phyloP scores from a whole-genome alignment of 2,797 vertebrate genomes.

The Eupleurogrammus muticus region DNA sequence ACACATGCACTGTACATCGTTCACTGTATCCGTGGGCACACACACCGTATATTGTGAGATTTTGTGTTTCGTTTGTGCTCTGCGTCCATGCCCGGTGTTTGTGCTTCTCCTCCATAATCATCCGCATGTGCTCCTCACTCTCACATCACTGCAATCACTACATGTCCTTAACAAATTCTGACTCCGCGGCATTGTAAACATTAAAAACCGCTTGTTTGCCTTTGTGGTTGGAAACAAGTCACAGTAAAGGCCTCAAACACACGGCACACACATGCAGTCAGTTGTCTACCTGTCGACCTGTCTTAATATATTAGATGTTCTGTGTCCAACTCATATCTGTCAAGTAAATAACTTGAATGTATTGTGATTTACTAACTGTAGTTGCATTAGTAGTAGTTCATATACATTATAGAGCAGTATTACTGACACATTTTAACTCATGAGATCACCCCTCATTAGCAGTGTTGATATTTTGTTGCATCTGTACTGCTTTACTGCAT shows the following conservation, averaged over 20 bases:
- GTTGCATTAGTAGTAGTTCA: constrained; percentile 10
- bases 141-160: constrained; percentile 72
- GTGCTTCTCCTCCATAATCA: constrained; percentile 69
- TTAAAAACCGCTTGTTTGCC: constrained; percentile 41
- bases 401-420: constrained; percentile 18
- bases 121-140: constrained; percentile 79
- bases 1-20: constrained; percentile 38
- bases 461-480: constrained; percentile 75
- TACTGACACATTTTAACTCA: constrained; percentile 37
- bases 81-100: constrained; percentile 64
- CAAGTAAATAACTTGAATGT: constrained; percentile 53
- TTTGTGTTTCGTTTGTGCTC: constrained; percentile 60
- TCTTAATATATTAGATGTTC: constrained; percentile 53
- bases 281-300: constrained; percentile 55
- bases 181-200: constrained; percentile 37
- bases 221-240: constrained; percentile 47
- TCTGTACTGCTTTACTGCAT: constrained; percentile 79
- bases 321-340: constrained; percentile 53
- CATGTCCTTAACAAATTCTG: constrained; percentile 49
- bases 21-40: too few species aligned
- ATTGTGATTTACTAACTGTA: constrained; percentile 34
- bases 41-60: constrained; percentile 40
- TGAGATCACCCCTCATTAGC: constrained; percentile 63
- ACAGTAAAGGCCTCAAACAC: constrained; percentile 32
- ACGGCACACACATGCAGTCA: constrained; percentile 49